Base-by-base conservation (phyloP, 2,113 vertebrate genomes). In the Piaya cayana region DNA sequence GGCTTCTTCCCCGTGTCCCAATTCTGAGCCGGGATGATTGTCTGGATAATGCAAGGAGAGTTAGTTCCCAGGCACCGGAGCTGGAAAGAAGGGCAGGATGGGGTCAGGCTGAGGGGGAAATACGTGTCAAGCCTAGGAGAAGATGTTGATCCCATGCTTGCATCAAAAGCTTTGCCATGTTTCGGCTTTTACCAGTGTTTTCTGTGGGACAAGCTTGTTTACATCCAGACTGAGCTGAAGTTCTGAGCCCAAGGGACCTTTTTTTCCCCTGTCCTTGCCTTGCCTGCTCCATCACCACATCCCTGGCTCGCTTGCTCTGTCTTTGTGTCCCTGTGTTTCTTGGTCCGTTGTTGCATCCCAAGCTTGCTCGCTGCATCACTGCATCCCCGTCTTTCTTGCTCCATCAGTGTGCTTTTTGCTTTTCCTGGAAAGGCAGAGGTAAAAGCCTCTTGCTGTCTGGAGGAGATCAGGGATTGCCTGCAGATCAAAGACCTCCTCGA, bases 401-500 rank as follows among this genome's bases (percentile, higher is more conserved):
- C 47, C 56, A 37, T 37, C 62, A 20, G 88, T 22, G 60, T 0
- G 2, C 86, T 36, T 93, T 65, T 86, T 75, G 27, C 47, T 89
- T 85, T 60, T 37, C 78, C 69, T 76, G 74, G 80, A 92, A 89
- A 84, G 63, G 82, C 56, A 70, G 69, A 59, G 21, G 64, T 19
- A 47, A 49, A 80, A 91, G 59, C 55, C 20, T 94, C 68, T 50
- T 6, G 92, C n/a, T 72, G 88, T 77, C 81, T 75, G 60, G 65
- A 75, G 91, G 62, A 91, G 91, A 88, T 49, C 62, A 68, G 81
- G 89, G 84, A 76, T 50, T 67, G 69, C 87, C 89, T 65, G 53
- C 0, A 5, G 93, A 95, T 93, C 85, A 91, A 93, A 95, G 88
- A 15, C 36, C 85, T 74, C 85, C 93, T 83, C 2, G 27, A 89